phyloP scores from a whole-genome alignment of 1,140 invertebrate species.

The Centruroides vittatus region DNA sequence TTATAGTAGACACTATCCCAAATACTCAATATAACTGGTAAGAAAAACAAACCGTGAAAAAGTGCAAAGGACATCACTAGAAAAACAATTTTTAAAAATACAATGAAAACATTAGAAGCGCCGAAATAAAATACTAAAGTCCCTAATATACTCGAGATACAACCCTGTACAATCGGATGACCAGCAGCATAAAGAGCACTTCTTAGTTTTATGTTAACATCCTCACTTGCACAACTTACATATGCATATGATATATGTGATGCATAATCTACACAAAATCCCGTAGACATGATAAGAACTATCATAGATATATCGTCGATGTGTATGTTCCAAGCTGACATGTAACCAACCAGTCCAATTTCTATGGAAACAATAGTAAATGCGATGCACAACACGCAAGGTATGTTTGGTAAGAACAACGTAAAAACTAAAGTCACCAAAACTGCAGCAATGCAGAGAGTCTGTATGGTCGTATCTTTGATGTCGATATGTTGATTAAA shows the following conservation, averaged over 20 bases:
- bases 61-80: constrained; percentile 57
- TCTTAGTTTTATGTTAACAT: constrained; percentile 48
- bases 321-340: constrained; percentile 87
- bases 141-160: constrained; percentile 78
- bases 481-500: constrained; percentile 90
- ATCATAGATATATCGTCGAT: constrained; percentile 97
- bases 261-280: constrained; percentile 93
- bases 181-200: constrained; percentile 78
- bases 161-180: constrained; percentile 84
- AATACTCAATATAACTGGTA: background rate
- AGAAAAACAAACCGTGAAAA: background rate
- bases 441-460: constrained; percentile 73
- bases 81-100: constrained; percentile 92
- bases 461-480: constrained; percentile 77
- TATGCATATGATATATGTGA: constrained; percentile 94
- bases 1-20: too few relatives aligned
- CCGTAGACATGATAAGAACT: constrained; percentile 95
- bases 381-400: constrained; percentile 87
- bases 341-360: constrained; percentile 87
- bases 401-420: constrained; percentile 84
- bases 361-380: constrained; percentile 91
- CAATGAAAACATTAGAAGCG: constrained; percentile 87
- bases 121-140: constrained; percentile 71
- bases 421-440: constrained; percentile 93
- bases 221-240: constrained; percentile 52